phyloP scores from a whole-genome alignment of 2,888 invertebrate genomes.

The Agonum fuliginosum region DNA sequence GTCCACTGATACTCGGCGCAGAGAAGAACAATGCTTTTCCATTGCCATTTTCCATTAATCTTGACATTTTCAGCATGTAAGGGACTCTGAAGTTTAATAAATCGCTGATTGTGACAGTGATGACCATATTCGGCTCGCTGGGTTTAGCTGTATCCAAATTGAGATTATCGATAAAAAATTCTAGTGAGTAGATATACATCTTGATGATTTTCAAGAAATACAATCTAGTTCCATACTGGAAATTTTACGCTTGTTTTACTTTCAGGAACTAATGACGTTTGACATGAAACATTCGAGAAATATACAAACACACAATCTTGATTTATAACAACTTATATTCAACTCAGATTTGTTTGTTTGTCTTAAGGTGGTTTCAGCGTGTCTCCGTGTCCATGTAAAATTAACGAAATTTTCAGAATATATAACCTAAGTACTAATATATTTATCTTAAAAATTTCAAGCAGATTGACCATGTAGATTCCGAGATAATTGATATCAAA shows the following conservation, averaged over 20 bases:
- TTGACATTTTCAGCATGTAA: background rate
- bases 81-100: background rate
- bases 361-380: no score
- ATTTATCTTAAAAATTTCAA: no score
- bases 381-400: no score
- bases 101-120: background rate
- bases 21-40: background rate
- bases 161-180: background rate
- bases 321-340: background rate
- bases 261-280: no score
- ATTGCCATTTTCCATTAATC: background rate
- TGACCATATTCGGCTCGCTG: background rate
- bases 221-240: slow-evolving; percentile 17
- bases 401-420: no score
- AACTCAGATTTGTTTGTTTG: background rate
- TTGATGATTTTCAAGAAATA: background rate
- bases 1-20: background rate
- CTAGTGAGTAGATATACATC: background rate
- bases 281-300: no score
- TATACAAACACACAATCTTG: no score
- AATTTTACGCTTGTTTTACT: no score
- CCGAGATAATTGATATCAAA: no score
- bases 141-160: background rate
- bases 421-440: no score
- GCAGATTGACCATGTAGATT: no score